phyloP scores from a whole-genome alignment of 2,888 invertebrate genomes.

The Eledone cirrhosa region DNA sequence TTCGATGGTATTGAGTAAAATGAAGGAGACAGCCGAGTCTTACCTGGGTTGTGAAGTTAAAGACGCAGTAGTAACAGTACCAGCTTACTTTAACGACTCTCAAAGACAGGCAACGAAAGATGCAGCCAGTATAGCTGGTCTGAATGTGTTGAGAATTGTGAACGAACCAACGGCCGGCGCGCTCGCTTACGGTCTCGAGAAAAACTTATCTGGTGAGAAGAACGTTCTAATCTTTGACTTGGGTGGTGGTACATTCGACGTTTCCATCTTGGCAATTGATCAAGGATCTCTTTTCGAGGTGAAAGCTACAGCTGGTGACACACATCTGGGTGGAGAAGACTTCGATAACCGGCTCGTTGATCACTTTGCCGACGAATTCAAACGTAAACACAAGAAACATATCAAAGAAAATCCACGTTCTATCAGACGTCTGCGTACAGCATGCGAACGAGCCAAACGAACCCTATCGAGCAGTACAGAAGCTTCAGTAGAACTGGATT shows the following conservation, averaged over 20 bases:
- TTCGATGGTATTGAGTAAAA: conserved; percentile 90
- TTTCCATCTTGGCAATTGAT: conserved; percentile 70
- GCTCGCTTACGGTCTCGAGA: conserved; percentile 69
- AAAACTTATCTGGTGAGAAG: conserved; percentile 66
- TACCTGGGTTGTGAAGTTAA: conserved; percentile 72
- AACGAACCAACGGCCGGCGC: conserved; percentile 72
- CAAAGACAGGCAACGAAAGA: conserved; percentile 75
- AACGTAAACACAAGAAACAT: conserved; percentile 77
- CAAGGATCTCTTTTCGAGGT: conserved; percentile 79
- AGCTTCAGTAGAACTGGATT: conserved; percentile 85
- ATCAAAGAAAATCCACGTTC: conserved; percentile 77
- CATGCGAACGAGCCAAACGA: conserved; percentile 77
- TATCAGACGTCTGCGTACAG: conserved; percentile 86
- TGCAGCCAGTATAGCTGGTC: conserved; percentile 67
- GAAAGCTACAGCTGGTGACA: conserved; percentile 82
- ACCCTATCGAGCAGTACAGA: conserved; percentile 70
- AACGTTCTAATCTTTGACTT: conserved; percentile 73
- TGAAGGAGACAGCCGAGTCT: conserved; percentile 75
- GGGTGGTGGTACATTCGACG: conserved; percentile 76
- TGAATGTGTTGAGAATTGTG: conserved; percentile 71
- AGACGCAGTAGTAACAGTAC: conserved; percentile 66
- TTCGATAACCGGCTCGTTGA: conserved; percentile 86
- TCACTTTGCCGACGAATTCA: conserved; percentile 81
- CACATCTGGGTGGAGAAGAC: conserved; percentile 80
- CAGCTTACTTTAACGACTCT: conserved; percentile 67